phyloP scores from a whole-genome alignment of 2,888 invertebrate species.

The Diarsia mendica region DNA sequence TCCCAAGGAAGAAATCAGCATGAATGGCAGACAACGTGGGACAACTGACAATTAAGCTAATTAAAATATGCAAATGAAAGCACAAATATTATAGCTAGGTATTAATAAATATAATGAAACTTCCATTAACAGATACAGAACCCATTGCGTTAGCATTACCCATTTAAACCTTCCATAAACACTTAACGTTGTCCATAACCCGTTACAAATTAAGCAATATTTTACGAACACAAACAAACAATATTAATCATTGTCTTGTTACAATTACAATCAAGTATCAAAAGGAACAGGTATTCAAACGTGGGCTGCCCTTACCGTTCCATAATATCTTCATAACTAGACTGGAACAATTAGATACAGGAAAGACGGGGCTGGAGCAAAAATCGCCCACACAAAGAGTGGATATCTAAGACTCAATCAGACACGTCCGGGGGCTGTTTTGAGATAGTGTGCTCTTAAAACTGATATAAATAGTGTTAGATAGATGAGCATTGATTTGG shows the following conservation, averaged over 20 bases:
- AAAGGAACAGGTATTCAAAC: conserved; percentile 50
- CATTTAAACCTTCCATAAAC: neutral
- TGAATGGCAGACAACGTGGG: neutral
- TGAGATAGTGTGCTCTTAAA: conserved; percentile 36
- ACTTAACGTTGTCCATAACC: neutral
- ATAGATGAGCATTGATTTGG: conserved; percentile 25
- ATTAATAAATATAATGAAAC: neutral
- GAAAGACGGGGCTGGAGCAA: conserved; percentile 45
- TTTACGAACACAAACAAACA: conserved; percentile 45
- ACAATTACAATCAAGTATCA: conserved; percentile 54
- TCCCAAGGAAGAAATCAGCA: neutral
- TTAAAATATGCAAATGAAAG: neutral
- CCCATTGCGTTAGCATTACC: neutral
- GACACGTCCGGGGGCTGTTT: conserved; percentile 39
- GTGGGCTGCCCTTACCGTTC: conserved; percentile 61
- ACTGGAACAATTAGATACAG: conserved; percentile 49
- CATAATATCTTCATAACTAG: conserved; percentile 55
- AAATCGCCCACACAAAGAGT: conserved; percentile 57
- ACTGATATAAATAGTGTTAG: conserved; percentile 18
- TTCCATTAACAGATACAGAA: neutral
- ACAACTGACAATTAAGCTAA: neutral
- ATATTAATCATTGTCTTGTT: conserved; percentile 57
- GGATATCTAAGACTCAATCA: conserved; percentile 54
- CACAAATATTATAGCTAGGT: neutral
- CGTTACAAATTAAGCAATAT: conserved; percentile 37